phyloP scores from a whole-genome alignment of 2,797 vertebrate genomes.

The Sphenodon punctatus region DNA sequence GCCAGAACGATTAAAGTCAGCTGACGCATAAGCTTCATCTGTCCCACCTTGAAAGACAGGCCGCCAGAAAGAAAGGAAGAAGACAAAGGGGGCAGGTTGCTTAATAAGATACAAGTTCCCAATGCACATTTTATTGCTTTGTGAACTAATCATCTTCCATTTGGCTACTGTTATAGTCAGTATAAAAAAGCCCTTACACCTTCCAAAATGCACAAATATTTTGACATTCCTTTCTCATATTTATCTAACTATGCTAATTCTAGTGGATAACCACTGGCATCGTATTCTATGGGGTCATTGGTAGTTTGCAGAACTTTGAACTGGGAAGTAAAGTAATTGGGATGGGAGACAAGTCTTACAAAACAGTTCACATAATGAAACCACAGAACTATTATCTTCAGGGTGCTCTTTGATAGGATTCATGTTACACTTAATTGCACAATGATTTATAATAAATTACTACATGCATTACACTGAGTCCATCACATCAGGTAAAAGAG shows the following conservation, averaged over 20 bases:
- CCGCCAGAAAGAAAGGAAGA: neutral
- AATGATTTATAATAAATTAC: neutral
- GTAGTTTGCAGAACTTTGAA: no score
- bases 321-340: no score
- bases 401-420: neutral
- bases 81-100: neutral
- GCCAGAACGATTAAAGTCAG: conserved; percentile 86
- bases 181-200: no score
- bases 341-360: no score
- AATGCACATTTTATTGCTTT: neutral
- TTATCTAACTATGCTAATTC: no score
- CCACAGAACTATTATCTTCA: no score
- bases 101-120: neutral
- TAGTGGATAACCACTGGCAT: no score
- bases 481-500: neutral
- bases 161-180: no score
- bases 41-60: conserved; percentile 82
- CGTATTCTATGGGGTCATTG: no score
- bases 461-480: neutral
- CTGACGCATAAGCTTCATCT: conserved; percentile 78
- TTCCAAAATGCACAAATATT: no score
- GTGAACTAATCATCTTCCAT: neutral
- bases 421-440: neutral
- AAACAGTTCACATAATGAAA: no score
- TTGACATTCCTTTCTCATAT: no score